phyloP scores from a whole-genome alignment of 2,888 invertebrate species.

The Oxytorus armatus region DNA sequence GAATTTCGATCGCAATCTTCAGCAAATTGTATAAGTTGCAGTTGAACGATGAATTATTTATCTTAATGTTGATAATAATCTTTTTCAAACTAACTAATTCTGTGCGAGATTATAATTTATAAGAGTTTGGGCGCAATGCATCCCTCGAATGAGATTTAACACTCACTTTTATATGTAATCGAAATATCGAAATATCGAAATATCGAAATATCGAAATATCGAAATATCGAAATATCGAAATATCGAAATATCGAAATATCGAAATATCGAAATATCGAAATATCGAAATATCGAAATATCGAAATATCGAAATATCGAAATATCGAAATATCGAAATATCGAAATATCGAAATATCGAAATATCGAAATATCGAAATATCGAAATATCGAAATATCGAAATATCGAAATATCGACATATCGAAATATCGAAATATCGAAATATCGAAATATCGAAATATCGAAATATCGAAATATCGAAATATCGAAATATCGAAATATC shows the following conservation, averaged over 20 bases:
- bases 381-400: slow-evolving; percentile 5
- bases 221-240: not conserved
- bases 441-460: not conserved
- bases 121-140: not conserved
- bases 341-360: not conserved
- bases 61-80: no score
- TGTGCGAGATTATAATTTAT: not conserved
- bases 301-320: not conserved
- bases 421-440: not conserved
- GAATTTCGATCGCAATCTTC: no score
- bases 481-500: not conserved
- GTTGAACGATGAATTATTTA: no score
- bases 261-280: not conserved
- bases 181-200: not conserved
- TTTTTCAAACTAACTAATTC: no score
- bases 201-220: slow-evolving; percentile 8
- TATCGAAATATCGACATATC: not conserved
- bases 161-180: no score
- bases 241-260: slow-evolving; percentile 2
- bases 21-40: no score
- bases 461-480: not conserved
- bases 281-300: not conserved
- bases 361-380: not conserved
- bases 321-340: no score
- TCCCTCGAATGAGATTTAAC: not conserved